These are phyloP conservation scores for Pimephales promelas DNA, from an alignment of 2,113 vertebrate genomes.

Conservation along the genomic window DNA sequence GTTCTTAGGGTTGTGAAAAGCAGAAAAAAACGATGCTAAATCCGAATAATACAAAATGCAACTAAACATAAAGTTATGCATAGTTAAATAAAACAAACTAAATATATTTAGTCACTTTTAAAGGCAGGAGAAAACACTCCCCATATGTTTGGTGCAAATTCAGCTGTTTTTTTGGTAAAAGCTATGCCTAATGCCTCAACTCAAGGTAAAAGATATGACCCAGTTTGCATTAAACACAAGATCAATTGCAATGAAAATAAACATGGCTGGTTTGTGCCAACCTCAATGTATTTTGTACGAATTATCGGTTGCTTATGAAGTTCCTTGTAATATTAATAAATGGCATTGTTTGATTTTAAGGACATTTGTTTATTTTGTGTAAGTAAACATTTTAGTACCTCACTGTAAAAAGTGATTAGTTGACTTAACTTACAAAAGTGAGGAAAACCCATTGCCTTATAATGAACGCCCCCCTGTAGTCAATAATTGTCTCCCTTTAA, in stretches of 20 bases:
- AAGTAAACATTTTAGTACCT: background rate
- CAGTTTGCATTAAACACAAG: background rate
- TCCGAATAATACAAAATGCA: background rate
- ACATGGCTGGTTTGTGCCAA: background rate
- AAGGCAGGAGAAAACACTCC: background rate
- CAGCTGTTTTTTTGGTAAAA: background rate
- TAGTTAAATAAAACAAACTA: background rate
- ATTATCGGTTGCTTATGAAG: background rate
- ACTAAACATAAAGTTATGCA: background rate
- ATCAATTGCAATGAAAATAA: background rate
- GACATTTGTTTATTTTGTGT: background rate
- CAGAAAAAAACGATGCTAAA: background rate
- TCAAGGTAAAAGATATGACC: background rate
- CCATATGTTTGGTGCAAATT: too few relatives aligned
- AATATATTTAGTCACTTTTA: background rate
- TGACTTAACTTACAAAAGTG: too few relatives aligned
- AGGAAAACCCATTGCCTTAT: too few relatives aligned
- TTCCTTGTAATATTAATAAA: background rate
- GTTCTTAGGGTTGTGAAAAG: background rate
- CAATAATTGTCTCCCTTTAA: too few relatives aligned
- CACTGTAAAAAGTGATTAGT: too few relatives aligned
- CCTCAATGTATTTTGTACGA: background rate
- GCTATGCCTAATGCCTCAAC: background rate
- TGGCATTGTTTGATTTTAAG: background rate
- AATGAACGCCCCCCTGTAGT: too few relatives aligned